Evolutionary conservation across 2,113 vertebrate species (phyloP).

Genomic region (Anguilla japonica): DNA sequence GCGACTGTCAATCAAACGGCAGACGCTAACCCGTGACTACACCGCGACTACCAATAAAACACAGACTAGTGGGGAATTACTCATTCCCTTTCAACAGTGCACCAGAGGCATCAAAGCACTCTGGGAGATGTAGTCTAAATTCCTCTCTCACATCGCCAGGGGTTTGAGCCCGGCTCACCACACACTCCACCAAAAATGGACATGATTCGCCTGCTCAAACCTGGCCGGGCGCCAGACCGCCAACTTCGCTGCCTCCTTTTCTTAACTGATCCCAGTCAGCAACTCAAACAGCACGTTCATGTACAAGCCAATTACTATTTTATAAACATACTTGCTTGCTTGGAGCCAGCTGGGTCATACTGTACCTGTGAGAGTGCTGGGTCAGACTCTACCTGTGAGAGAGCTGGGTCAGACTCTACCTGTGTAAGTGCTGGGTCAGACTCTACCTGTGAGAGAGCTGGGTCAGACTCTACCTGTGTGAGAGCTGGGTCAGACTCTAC

Average conservation of each 20-base stretch:
- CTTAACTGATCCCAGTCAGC: not conserved
- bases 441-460: too few species aligned
- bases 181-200: slow-evolving; percentile 12
- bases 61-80: not conserved
- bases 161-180: not conserved
- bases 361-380: slow-evolving; percentile 52
- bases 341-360: too few species aligned
- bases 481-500: slow-evolving; percentile 37
- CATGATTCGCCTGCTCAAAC: slow-evolving; percentile 4
- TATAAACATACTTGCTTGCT: too few species aligned
- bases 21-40: not conserved
- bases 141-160: not conserved
- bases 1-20: not conserved
- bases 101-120: too few species aligned
- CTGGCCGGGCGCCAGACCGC: not conserved
- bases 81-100: too few species aligned
- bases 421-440: too few species aligned
- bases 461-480: too few species aligned
- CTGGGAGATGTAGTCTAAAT: too few species aligned
- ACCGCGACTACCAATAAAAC: not conserved
- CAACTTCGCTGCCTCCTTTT: not conserved
- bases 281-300: too few species aligned
- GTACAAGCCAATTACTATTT: too few species aligned
- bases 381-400: too few species aligned
- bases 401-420: too few species aligned